Evolutionary conservation across 2,888 invertebrate genomes (phyloP).

Genomic region (Notodonta dromedarius): DNA sequence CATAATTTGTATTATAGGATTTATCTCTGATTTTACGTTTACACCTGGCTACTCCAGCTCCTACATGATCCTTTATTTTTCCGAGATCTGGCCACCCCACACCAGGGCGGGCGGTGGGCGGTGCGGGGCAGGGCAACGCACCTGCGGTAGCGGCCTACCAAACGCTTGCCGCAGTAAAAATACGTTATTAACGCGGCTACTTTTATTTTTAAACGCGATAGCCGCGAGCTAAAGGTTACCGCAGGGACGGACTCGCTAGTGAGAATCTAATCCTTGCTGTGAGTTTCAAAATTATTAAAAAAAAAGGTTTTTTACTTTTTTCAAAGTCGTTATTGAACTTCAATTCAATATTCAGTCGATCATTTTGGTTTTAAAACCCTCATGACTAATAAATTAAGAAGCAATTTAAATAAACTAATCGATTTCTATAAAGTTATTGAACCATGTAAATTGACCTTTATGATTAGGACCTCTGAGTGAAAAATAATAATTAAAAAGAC

Average conservation of each 20-base stretch:
- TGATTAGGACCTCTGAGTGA: not conserved
- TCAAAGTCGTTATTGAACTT: too few species aligned
- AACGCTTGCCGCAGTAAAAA: slow-evolving; percentile 61
- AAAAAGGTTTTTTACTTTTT: too few species aligned
- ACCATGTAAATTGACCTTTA: slow-evolving; percentile 14
- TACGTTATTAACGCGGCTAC: slow-evolving; percentile 78
- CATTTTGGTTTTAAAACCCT: not conserved
- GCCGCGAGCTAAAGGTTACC: slow-evolving; percentile 82
- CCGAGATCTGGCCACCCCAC: slow-evolving; percentile 1
- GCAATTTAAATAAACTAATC: not conserved
- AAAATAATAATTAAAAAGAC: slow-evolving; percentile 9
- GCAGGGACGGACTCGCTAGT: slow-evolving; percentile 57
- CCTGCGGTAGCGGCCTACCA: slow-evolving; percentile 71
- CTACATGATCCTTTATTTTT: not conserved
- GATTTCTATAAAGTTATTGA: slow-evolving; percentile 14
- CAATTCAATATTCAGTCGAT: too few species aligned
- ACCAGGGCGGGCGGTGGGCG: slow-evolving; percentile 35
- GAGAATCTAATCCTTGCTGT: slow-evolving; percentile 11
- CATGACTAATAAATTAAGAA: not conserved
- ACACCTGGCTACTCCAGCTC: too few species aligned
- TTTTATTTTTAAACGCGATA: slow-evolving; percentile 81
- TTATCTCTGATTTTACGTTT: too few species aligned
- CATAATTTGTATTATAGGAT: too few species aligned
- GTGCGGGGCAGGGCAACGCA: slow-evolving; percentile 58
- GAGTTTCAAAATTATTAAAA: not conserved